Evolutionary conservation across 1,140 invertebrate genomes (phyloP).

Genomic region (Psix sp.): DNA sequence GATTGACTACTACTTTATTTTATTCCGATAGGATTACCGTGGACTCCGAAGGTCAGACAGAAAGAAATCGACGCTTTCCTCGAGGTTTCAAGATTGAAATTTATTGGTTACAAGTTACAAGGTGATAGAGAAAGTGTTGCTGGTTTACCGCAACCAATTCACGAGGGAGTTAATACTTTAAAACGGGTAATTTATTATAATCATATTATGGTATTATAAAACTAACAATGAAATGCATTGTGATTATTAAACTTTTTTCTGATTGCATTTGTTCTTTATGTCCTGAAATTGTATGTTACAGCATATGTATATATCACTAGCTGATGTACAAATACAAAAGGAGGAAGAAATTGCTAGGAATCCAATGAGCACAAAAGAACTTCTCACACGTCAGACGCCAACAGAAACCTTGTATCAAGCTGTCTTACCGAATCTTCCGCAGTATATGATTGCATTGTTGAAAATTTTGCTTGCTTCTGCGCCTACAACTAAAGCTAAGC

Average conservation of each 20-base stretch:
- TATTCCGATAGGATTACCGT: constrained; percentile 84
- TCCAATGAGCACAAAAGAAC: constrained; percentile 82
- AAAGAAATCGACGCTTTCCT: constrained; percentile 95
- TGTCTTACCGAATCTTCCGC: constrained; percentile 94
- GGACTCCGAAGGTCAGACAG: constrained; percentile 97
- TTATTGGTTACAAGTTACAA: constrained; percentile 93
- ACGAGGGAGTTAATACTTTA: constrained; percentile 94
- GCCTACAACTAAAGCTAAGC: constrained; percentile 98
- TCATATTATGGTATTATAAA: too few species aligned
- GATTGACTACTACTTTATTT: too few species aligned
- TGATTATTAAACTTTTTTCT: too few species aligned
- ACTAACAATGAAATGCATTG: too few species aligned
- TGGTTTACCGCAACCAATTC: constrained; percentile 95
- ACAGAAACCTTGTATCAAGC: constrained; percentile 94
- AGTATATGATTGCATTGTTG: constrained; percentile 97
- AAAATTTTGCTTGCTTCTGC: constrained; percentile 98
- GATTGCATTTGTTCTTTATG: constrained; percentile 12
- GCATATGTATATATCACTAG: constrained; percentile 90
- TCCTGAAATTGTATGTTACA: constrained; percentile 70
- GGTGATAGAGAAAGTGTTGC: constrained; percentile 91
- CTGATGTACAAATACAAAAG: constrained; percentile 89
- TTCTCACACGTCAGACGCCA: constrained; percentile 80
- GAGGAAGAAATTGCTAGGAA: constrained; percentile 89
- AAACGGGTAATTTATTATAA: constrained; percentile 85
- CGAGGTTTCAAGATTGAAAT: constrained; percentile 94